These are phyloP conservation scores for Eutolmus rufibarbis DNA, from an alignment of 2,888 invertebrate species.

Conservation along the genomic window DNA sequence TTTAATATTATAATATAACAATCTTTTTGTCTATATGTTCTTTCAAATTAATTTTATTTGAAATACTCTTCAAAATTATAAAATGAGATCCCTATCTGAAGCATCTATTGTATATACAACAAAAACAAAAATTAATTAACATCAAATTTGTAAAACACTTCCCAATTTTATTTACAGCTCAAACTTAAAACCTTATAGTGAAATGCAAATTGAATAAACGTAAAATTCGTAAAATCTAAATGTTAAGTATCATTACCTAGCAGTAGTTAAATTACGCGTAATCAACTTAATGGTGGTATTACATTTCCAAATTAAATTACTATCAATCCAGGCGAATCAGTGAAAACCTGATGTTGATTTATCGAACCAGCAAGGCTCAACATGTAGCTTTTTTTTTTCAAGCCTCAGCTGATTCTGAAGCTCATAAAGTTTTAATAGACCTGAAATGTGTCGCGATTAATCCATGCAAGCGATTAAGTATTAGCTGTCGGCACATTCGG, in stretches of 20 bases:
- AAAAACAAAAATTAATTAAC: no score
- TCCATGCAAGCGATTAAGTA: background rate
- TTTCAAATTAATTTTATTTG: no score
- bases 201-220: background rate
- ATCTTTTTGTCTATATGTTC: no score
- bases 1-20: no score
- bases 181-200: background rate
- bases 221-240: background rate
- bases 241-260: background rate
- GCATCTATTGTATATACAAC: no score
- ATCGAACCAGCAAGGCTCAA: background rate
- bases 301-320: background rate
- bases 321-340: background rate
- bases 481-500: background rate
- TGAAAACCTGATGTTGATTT: background rate
- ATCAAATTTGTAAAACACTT: background rate
- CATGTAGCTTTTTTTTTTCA: background rate
- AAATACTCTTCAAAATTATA: no score
- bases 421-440: background rate
- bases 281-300: background rate
- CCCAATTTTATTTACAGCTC: background rate
- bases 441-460: background rate
- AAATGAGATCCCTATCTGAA: no score
- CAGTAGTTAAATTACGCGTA: background rate
- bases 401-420: background rate